These are phyloP conservation scores for Meriones unguiculatus DNA, from an alignment of 2,113 vertebrate genomes.

Conservation along the genomic window DNA sequence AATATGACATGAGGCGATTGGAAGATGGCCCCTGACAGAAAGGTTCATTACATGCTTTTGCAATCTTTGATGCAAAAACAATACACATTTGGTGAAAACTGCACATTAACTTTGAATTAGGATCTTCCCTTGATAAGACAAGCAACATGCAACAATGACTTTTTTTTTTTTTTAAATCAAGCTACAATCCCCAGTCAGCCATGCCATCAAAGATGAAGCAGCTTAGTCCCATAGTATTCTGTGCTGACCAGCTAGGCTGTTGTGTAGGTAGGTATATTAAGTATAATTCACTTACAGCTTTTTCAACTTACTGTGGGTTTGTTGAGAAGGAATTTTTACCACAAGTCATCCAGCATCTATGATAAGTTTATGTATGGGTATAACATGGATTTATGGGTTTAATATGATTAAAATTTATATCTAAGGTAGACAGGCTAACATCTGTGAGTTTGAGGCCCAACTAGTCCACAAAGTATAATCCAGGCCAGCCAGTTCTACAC, in stretches of 20 bases:
- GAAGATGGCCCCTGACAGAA: neutral
- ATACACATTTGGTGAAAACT: neutral
- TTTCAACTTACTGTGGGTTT: neutral
- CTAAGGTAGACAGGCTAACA: neutral
- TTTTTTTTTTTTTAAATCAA: neutral
- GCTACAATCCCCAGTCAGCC: neutral
- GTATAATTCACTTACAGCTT: neutral
- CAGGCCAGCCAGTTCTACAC: neutral
- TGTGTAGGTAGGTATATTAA: neutral
- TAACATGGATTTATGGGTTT: neutral
- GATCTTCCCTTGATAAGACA: neutral
- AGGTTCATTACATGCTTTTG: neutral
- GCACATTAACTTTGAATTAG: neutral
- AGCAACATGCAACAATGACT: neutral
- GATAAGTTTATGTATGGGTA: neutral
- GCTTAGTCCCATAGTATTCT: fast-evolving
- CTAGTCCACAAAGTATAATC: neutral
- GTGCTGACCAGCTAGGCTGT: neutral
- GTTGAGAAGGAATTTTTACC: neutral
- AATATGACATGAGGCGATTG: neutral
- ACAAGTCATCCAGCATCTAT: neutral
- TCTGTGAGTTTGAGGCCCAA: neutral
- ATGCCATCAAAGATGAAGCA: neutral
- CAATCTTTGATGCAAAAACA: neutral
- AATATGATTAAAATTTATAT: neutral